Conservation (phyloP, 2,888 invertebrate species). For the Platycheirus albimanus region DNA sequence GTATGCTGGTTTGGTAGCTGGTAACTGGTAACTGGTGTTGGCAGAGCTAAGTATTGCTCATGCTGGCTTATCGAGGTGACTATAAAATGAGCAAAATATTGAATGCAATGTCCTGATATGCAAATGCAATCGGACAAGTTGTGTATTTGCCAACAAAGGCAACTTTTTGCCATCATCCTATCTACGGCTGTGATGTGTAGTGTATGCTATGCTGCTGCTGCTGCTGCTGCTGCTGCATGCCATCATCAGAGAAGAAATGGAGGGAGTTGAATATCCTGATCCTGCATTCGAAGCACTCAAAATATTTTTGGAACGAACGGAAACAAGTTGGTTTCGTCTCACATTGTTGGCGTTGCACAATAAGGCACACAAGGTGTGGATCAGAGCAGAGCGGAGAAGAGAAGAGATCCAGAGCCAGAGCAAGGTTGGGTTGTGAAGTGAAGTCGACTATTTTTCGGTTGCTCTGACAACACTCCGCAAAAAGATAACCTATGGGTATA, state of each 20-base stretch:
- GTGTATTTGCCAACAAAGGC: slow-evolving; percentile 52
- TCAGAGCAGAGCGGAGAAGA: neutral
- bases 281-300: slow-evolving; percentile 37
- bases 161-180: slow-evolving; percentile 25
- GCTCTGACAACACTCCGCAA: slow-evolving; percentile 31
- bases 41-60: slow-evolving; percentile 59
- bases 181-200: neutral
- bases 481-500: slow-evolving; percentile 26
- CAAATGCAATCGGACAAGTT: slow-evolving; percentile 69
- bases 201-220: too few species aligned
- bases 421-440: too few species aligned
- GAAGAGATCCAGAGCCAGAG: too few species aligned
- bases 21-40: slow-evolving; percentile 32
- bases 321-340: slow-evolving; percentile 34
- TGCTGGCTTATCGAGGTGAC: slow-evolving; percentile 69
- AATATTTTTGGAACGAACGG: slow-evolving; percentile 38
- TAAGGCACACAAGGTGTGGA: slow-evolving; percentile 51
- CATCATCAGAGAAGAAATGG: too few species aligned
- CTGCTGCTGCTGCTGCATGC: too few species aligned
- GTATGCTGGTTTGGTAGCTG: slow-evolving; percentile 16
- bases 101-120: slow-evolving; percentile 74
- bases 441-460: slow-evolving; percentile 51
- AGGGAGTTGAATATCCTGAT: slow-evolving; percentile 20
- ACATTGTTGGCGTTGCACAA: slow-evolving; percentile 46
- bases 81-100: slow-evolving; percentile 73